phyloP scores from a whole-genome alignment of 92 coral and sea anemone genomes.

The Micromussa lordhowensis region DNA sequence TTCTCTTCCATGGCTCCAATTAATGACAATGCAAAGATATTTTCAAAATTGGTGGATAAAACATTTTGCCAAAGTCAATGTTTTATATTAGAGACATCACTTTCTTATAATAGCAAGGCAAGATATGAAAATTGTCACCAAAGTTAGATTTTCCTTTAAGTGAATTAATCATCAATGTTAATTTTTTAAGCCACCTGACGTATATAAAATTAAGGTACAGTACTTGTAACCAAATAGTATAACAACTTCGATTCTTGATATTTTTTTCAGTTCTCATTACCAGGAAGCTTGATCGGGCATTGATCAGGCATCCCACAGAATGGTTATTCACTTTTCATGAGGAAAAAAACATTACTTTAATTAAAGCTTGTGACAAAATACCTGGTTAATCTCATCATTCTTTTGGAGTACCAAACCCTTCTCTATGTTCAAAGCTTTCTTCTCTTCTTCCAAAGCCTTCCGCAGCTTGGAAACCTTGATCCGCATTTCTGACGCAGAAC shows the following conservation, averaged over 20 bases:
- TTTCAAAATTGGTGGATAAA: background rate
- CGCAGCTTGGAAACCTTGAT: constrained; percentile 62
- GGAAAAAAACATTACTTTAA: background rate
- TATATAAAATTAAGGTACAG: background rate
- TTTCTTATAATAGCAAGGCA: background rate
- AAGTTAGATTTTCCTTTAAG: background rate
- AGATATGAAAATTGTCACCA: background rate
- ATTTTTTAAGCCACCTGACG: background rate
- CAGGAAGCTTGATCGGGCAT: background rate
- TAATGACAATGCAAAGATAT: background rate
- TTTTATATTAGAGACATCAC: background rate
- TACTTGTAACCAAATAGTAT: background rate
- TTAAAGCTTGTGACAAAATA: background rate
- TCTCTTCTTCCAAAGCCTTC: constrained; percentile 80
- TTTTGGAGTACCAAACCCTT: constrained; percentile 50
- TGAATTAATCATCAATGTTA: background rate
- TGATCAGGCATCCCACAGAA: background rate
- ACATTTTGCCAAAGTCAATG: background rate
- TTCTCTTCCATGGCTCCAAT: background rate
- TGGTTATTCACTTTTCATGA: background rate
- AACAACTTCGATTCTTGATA: background rate
- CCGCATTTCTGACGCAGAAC: constrained; percentile 46
- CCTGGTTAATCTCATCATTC: constrained; percentile 76
- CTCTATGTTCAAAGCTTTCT: constrained; percentile 75
- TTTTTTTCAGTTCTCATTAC: background rate